Evolutionary conservation across 2,113 vertebrate genomes (phyloP), one percentile per base, ranked within the genome.

Genomic region (Tupaia tana): DNA sequence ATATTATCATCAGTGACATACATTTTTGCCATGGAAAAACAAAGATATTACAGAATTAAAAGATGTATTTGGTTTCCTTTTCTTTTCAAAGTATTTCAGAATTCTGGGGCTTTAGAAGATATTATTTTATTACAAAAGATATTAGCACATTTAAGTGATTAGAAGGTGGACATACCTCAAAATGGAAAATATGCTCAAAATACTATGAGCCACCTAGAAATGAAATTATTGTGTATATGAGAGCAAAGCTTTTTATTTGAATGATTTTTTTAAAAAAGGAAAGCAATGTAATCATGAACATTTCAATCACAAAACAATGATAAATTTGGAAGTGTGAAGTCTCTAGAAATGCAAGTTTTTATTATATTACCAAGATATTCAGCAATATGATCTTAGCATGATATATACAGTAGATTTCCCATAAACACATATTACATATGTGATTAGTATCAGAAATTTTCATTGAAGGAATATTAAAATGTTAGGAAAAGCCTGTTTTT

Each of bases 11-110:
- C 31, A 89, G 22, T 90, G 73, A 93, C 80, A 77, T 84, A 93
- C 54, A 85, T 89, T 90, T 91, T 95, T 92, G n/a, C 43, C 52
- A 95, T 66, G 11, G 31, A 86, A 94, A 95, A 95, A 85, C 87
- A 94, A 89, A 96, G 86, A 83, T 52, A 83, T 27, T 71, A 5
- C 82, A 93, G 27, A 90, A 71, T 90, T 71, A 93, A 82, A 82
- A 89, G 77, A 84, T 73, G 31, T 19, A 73, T 77, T 95, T 93
- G 9, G 27, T 89, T 93, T 94, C 16, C 24, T 80, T 95, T 89
- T 70, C 83, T 83, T 95, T 66, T 91, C 67, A 90, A 90, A 92
- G 56, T 81, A 82, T 77, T 86, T 94, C 95, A 93, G 74, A 90
- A 88, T 84, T 31, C n/a, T 18, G 12, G 52, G 56, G 22, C 10